Evolutionary conservation across 2,888 invertebrate species (phyloP).

Genomic region (Limnephilus rhombicus): DNA sequence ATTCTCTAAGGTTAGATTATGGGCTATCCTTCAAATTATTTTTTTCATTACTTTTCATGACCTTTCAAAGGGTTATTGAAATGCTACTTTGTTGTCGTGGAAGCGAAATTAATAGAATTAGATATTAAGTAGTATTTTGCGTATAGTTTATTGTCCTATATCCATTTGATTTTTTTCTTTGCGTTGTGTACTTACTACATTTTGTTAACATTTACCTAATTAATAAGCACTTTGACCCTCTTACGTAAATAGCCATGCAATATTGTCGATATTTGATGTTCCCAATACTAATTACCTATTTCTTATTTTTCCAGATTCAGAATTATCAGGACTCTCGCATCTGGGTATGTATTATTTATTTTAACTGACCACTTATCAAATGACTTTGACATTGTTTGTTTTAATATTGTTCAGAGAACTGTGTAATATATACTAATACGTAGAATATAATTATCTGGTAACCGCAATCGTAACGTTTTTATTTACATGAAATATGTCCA

Average conservation of each 20-base stretch:
- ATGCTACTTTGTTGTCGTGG: no score
- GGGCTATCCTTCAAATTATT: no score
- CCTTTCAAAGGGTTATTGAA: no score
- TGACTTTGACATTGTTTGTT: background rate
- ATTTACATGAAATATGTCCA: background rate
- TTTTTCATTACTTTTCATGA: no score
- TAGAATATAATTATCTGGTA: background rate
- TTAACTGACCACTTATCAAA: background rate
- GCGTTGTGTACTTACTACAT: background rate
- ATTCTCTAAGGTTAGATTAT: no score
- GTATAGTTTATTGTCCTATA: no score
- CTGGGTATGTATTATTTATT: conserved; percentile 77
- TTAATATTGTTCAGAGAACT: background rate
- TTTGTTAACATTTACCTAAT: background rate
- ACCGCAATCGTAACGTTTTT: conserved; percentile 35
- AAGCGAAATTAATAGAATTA: no score
- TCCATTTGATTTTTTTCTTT: no score
- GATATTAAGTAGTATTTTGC: no score
- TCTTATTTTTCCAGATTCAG: conserved; percentile 77
- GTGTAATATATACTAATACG: background rate
- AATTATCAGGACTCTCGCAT: conserved; percentile 81
- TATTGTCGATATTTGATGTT: background rate
- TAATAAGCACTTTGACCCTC: background rate
- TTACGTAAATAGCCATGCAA: background rate
- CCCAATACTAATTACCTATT: background rate